These are phyloP conservation scores for Acyrthosiphon pisum DNA, from an alignment of 1,140 invertebrate species.

Conservation along the genomic window DNA sequence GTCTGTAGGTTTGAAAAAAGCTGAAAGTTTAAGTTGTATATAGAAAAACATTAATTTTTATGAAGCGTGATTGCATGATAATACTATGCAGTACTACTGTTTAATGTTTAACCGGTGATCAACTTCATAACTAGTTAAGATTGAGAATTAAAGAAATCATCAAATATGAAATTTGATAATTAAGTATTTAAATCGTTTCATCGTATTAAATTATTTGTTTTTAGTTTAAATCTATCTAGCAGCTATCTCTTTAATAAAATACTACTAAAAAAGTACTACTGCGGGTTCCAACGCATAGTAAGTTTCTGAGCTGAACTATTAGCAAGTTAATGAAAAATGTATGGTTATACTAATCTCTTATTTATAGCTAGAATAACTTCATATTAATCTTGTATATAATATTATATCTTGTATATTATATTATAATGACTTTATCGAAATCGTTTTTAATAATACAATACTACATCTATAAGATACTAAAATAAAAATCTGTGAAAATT, in stretches of 20 bases:
- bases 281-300: too few relatives aligned
- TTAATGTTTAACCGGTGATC: background rate
- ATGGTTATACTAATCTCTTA: too few relatives aligned
- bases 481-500: background rate
- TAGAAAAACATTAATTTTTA: background rate
- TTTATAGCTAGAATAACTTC: too few relatives aligned
- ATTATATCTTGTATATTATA: too few relatives aligned
- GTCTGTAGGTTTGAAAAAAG: background rate
- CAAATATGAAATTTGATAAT: background rate
- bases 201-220: background rate
- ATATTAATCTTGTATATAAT: too few relatives aligned
- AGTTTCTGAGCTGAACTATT: too few relatives aligned
- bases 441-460: background rate
- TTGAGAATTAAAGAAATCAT: background rate
- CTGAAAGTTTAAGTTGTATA: background rate
- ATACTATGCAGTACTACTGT: background rate
- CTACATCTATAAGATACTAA: too few relatives aligned
- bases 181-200: background rate
- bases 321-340: too few relatives aligned
- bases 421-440: background rate
- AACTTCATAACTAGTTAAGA: background rate
- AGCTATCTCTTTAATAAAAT: too few relatives aligned
- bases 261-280: too few relatives aligned
- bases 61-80: background rate
- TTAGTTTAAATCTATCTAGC: background rate